phyloP scores from a whole-genome alignment of 2,113 vertebrate species.

The Mobula birostris region DNA sequence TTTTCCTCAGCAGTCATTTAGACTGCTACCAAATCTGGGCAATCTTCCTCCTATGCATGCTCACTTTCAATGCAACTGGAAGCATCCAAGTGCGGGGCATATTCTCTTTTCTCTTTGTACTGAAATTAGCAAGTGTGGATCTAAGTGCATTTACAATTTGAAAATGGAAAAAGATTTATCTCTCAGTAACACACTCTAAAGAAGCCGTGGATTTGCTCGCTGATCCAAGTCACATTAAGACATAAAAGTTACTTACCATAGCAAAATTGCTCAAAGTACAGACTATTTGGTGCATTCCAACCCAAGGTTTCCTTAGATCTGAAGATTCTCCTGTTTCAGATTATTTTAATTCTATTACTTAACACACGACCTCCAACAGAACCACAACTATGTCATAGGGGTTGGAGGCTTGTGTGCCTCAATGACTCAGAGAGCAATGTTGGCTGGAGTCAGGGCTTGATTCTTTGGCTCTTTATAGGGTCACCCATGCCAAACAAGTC shows the following conservation, averaged over 20 bases:
- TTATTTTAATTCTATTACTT: neutral
- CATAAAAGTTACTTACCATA: neutral
- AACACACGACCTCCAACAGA: no score
- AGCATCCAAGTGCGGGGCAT: neutral
- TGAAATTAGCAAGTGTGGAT: neutral
- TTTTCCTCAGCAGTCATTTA: neutral
- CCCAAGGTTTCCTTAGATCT: neutral
- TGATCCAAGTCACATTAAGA: neutral
- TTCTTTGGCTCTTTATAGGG: no score
- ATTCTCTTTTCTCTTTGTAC: neutral
- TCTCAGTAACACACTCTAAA: neutral
- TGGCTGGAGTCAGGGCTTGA: no score
- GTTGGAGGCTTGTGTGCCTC: no score
- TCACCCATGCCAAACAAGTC: no score
- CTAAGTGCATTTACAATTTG: neutral
- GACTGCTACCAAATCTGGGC: neutral
- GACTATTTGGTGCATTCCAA: neutral
- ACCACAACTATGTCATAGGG: no score
- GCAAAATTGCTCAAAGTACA: neutral
- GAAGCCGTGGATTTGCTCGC: neutral
- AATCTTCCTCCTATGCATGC: neutral
- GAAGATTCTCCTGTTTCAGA: neutral
- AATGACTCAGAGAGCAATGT: no score
- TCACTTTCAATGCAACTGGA: neutral
- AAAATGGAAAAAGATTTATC: neutral